Percentiles rank a stretch among this genome's conserved stretches.
These are phyloP conservation scores for Pristionchus mayeri DNA, from an alignment of 2,888 invertebrate species.

Conservation along the genomic window DNA sequence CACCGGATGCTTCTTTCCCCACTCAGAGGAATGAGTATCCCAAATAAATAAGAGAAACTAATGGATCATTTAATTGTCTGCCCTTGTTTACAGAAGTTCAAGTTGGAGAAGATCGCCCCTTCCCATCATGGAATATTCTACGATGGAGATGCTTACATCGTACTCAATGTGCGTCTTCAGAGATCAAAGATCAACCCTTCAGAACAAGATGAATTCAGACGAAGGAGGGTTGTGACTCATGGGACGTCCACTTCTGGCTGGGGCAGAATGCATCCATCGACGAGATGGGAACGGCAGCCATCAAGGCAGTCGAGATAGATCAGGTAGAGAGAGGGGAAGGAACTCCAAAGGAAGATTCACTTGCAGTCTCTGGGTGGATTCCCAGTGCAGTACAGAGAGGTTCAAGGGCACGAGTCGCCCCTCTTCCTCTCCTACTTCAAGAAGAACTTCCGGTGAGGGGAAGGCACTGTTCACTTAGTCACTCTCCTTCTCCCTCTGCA, in stretches of 20 bases:
- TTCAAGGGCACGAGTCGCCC: constrained; percentile 87
- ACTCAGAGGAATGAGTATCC: neutral
- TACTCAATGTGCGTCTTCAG: constrained; percentile 81
- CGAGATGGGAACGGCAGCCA: constrained; percentile 79
- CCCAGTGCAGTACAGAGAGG: constrained; percentile 88
- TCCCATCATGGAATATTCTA: constrained; percentile 76
- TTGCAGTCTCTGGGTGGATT: constrained; percentile 85
- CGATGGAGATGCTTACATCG: constrained; percentile 77
- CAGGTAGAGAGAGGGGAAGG: constrained; percentile 82
- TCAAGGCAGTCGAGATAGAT: constrained; percentile 86
- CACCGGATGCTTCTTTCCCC: neutral
- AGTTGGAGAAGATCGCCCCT: constrained; percentile 72
- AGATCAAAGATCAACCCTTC: neutral
- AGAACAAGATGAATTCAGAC: constrained; percentile 65
- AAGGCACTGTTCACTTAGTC: neutral
- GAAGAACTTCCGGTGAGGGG: constrained; percentile 70
- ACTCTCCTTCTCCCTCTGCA: constrained; percentile 20
- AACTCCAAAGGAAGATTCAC: neutral
- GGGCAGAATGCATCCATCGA: constrained; percentile 82
- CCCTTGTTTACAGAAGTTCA: constrained; percentile 76
- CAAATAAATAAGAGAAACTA: neutral
- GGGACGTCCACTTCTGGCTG: constrained; percentile 91
- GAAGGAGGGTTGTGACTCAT: constrained; percentile 77
- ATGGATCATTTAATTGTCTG: too few species aligned
- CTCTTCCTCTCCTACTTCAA: constrained; percentile 86